A percentile compares a stretch with the other conserved stretches of the same genome.
phyloP scores from a whole-genome alignment of 2,797 vertebrate species.

The Amblyraja radiata region DNA sequence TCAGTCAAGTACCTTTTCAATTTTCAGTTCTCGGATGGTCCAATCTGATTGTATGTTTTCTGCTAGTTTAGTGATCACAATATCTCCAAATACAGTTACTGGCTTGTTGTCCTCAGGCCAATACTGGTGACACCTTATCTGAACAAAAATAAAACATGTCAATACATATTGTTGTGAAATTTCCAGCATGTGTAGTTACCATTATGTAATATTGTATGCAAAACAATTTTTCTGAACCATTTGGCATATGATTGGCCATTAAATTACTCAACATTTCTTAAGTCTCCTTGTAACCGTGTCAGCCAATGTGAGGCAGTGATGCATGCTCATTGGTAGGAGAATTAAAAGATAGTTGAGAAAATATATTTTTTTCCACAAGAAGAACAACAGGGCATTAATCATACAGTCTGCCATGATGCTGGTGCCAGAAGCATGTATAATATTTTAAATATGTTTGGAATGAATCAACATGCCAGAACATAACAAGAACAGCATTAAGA shows the following conservation, averaged over 20 bases:
- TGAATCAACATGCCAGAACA: too few relatives aligned
- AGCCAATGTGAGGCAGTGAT: too few relatives aligned
- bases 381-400: too few relatives aligned
- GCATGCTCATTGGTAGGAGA: too few relatives aligned
- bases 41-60: slow-evolving; percentile 86
- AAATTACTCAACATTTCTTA: background rate
- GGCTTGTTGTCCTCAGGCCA: slow-evolving; percentile 98
- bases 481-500: too few relatives aligned
- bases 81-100: slow-evolving; percentile 93
- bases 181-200: background rate
- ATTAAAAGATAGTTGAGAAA: too few relatives aligned
- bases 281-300: background rate
- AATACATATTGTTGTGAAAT: background rate
- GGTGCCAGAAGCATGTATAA: too few relatives aligned
- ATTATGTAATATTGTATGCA: background rate
- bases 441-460: too few relatives aligned
- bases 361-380: too few relatives aligned
- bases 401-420: too few relatives aligned
- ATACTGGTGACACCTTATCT: slow-evolving; percentile 96
- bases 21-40: slow-evolving; percentile 88
- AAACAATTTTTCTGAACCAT: background rate
- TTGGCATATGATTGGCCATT: background rate
- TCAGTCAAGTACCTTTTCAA: slow-evolving; percentile 77
- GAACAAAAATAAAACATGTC: slow-evolving; percentile 42
- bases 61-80: slow-evolving; percentile 88